Evolutionary conservation across 2,888 invertebrate species (phyloP).

Genomic region (Cantharis flavilabris): DNA sequence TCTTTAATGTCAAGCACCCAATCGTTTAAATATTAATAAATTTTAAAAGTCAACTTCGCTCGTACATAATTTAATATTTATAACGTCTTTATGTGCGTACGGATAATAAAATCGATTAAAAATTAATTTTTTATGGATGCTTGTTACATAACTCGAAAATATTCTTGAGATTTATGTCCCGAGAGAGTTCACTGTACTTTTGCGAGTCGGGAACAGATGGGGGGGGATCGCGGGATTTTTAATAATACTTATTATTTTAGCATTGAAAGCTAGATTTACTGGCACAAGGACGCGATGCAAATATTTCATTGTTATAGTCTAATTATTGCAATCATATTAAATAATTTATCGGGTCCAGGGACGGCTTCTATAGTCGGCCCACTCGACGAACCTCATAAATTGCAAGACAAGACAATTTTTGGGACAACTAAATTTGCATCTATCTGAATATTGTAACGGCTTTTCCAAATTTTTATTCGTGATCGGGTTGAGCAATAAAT

Average conservation of each 20-base stretch:
- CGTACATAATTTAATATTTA: background rate
- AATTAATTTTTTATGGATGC: background rate
- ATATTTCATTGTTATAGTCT: conserved; percentile 23
- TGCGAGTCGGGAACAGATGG: background rate
- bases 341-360: background rate
- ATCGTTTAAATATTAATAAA: conserved; percentile 27
- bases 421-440: background rate
- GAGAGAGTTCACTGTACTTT: background rate
- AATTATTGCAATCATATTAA: conserved; percentile 6
- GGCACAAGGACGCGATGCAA: conserved; percentile 25
- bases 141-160: background rate
- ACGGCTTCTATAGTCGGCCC: background rate
- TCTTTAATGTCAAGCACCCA: conserved; percentile 18
- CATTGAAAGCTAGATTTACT: conserved; percentile 21
- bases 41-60: conserved; percentile 4
- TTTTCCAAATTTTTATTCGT: background rate
- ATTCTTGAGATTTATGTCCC: background rate
- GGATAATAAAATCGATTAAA: background rate
- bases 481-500: conserved; percentile 21
- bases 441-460: background rate
- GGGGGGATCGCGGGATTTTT: background rate
- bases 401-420: background rate
- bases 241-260: background rate
- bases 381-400: background rate
- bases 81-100: background rate